Evolutionary conservation across 2,113 vertebrate species (phyloP).

Genomic region (Xiphophorus hellerii): DNA sequence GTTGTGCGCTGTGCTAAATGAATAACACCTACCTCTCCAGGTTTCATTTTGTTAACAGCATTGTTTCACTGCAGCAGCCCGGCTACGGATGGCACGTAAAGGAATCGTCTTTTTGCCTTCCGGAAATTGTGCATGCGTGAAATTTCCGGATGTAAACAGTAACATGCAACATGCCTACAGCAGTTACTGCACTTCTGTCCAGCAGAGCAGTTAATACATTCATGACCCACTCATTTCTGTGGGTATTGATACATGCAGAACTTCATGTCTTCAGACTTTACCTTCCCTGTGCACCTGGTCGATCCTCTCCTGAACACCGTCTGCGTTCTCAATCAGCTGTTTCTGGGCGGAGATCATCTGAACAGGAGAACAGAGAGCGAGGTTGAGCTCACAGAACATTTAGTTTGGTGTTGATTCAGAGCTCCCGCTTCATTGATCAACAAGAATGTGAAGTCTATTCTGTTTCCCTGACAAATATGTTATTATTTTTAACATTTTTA

Average conservation of each 20-base stretch:
- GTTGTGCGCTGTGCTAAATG: too few species aligned
- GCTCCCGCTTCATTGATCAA: not conserved
- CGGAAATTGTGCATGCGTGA: too few species aligned
- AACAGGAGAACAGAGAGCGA: not conserved
- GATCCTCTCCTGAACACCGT: constrained; percentile 89
- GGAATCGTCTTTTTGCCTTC: too few species aligned
- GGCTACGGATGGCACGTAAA: too few species aligned
- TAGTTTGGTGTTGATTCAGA: not conserved
- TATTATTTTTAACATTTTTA: too few species aligned
- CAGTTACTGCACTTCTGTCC: not conserved
- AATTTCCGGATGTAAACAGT: too few species aligned
- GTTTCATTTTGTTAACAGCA: too few species aligned
- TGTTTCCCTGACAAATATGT: too few species aligned
- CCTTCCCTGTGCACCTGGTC: constrained; percentile 91
- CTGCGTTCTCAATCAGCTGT: constrained; percentile 90
- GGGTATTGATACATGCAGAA: not conserved
- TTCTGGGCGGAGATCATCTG: constrained; percentile 95
- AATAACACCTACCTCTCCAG: too few species aligned
- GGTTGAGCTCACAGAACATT: not conserved
- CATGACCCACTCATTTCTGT: constrained; percentile 7
- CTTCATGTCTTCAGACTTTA: constrained; percentile 22
- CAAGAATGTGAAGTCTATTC: not conserved
- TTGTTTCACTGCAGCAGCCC: too few species aligned
- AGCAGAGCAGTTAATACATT: not conserved
- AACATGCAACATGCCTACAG: too few species aligned